Evolutionary conservation across 2,113 vertebrate species (phyloP).

Genomic region (Tychaedon coryphoeus): DNA sequence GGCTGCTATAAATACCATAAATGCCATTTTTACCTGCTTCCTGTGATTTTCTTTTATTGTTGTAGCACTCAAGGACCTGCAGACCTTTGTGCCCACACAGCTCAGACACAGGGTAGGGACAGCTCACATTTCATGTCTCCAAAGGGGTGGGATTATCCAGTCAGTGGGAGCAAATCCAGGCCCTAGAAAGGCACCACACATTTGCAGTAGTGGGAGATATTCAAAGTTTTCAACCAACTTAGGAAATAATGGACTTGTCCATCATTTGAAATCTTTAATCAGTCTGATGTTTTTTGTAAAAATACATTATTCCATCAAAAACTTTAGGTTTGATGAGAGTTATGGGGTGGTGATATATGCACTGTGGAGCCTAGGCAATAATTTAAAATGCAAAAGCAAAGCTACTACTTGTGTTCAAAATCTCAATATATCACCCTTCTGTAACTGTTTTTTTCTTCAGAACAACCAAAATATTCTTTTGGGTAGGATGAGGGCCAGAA

Average conservation of each 20-base stretch:
- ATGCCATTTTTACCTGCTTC: neutral
- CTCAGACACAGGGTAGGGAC: neutral
- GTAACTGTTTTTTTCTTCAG: neutral
- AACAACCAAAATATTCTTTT: neutral
- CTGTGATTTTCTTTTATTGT: neutral
- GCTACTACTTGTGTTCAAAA: neutral
- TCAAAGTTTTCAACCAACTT: neutral
- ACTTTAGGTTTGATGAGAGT: neutral
- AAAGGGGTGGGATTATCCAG: neutral
- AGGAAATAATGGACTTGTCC: neutral
- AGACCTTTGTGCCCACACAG: neutral
- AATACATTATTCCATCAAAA: neutral
- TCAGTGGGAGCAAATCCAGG: neutral
- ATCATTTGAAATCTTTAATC: neutral
- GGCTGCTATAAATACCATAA: neutral
- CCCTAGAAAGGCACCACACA: neutral
- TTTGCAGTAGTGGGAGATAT: neutral
- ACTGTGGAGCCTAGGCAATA: neutral
- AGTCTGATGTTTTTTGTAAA: neutral
- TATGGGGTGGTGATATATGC: neutral
- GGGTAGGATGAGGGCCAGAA: neutral
- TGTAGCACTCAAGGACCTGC: neutral
- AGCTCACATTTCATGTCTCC: accelerated
- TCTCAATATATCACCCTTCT: neutral
- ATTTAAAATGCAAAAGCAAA: neutral